Percentiles rank a stretch among this genome's conserved stretches.
Conservation (phyloP, 2,888 invertebrate genomes). For the Pseudococcus viburni region DNA sequence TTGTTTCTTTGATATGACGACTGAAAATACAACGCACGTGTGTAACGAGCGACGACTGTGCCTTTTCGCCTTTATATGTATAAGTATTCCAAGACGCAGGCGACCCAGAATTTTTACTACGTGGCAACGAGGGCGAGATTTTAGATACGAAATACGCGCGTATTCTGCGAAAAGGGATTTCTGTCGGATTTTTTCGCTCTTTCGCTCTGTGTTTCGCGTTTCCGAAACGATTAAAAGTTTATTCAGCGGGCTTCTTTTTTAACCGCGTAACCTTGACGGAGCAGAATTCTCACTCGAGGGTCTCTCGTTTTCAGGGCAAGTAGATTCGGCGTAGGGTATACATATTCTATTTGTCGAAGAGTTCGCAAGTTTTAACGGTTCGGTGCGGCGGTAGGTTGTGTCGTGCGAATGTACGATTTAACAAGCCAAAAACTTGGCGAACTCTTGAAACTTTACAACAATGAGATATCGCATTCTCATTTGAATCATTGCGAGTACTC, state of each 20-base stretch:
- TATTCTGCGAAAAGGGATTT: not conserved
- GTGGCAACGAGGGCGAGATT: not conserved
- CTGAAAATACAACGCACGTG: slow-evolving; percentile 44
- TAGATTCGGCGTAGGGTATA: too few species aligned
- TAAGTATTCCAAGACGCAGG: not conserved
- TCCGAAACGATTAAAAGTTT: slow-evolving; percentile 27
- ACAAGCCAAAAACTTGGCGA: not conserved
- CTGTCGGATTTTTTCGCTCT: not conserved
- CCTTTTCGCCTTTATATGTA: not conserved
- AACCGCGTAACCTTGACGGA: not conserved
- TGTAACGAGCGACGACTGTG: not conserved
- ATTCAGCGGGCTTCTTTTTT: not conserved
- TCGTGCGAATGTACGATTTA: not conserved
- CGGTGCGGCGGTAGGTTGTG: too few species aligned
- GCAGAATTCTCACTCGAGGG: not conserved
- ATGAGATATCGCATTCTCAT: too few species aligned
- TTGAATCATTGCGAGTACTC: too few species aligned
- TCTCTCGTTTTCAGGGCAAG: not conserved
- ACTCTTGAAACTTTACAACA: too few species aligned
- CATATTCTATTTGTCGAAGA: too few species aligned
- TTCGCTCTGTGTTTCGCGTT: not conserved
- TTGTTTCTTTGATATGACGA: slow-evolving; percentile 47
- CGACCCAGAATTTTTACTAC: not conserved
- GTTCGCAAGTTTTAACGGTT: too few species aligned
- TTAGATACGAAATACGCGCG: not conserved